phyloP scores from a whole-genome alignment of 2,888 invertebrate genomes.

The Ochropleura plecta region DNA sequence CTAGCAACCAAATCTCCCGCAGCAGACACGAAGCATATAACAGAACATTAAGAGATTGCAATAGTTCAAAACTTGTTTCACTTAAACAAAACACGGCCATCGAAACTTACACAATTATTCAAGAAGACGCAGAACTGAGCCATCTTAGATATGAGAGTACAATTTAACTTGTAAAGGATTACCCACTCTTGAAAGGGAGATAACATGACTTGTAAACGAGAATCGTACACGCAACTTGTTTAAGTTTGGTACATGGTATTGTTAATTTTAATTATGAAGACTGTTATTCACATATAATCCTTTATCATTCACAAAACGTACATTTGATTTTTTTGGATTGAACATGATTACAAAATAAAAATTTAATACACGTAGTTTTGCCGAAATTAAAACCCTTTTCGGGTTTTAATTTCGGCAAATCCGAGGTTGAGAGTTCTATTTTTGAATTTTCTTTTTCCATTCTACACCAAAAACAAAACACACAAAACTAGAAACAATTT shows the following conservation, averaged over 20 bases:
- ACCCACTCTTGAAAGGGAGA: constrained; percentile 59
- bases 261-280: constrained; percentile 62
- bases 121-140: constrained; percentile 52
- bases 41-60: constrained; percentile 53
- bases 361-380: too few species aligned
- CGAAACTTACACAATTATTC: constrained; percentile 69
- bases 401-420: too few species aligned
- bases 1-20: constrained; percentile 17
- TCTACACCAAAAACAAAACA: not conserved
- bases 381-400: too few species aligned
- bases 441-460: not conserved
- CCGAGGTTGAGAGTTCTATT: too few species aligned
- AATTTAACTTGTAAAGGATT: constrained; percentile 69
- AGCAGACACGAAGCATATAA: constrained; percentile 42
- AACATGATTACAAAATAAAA: too few species aligned
- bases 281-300: too few species aligned
- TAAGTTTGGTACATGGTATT: constrained; percentile 56
- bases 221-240: constrained; percentile 54
- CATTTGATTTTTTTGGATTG: too few species aligned
- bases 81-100: constrained; percentile 64
- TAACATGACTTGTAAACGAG: constrained; percentile 61
- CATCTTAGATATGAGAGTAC: constrained; percentile 60
- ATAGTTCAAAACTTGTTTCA: constrained; percentile 62
- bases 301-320: too few species aligned
- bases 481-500: not conserved